A percentile compares a stretch with the other conserved stretches of the same genome.
These are phyloP conservation scores for Chromoteleia sp. DNA, from an alignment of 2,888 invertebrate species.

Conservation along the genomic window DNA sequence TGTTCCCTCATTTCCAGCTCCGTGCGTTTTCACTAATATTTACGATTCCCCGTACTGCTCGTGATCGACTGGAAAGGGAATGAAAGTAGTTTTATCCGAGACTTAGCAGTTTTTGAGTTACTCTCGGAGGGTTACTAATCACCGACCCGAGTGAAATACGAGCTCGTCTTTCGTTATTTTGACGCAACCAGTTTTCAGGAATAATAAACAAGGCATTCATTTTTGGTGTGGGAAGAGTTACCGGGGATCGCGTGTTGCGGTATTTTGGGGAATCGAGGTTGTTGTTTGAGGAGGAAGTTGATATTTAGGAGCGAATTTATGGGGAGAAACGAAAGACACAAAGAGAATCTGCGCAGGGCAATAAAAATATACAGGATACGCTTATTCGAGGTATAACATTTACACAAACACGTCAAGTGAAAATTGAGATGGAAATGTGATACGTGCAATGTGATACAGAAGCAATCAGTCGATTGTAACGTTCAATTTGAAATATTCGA, in stretches of 20 bases:
- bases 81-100: conserved; percentile 38
- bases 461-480: too few relatives aligned
- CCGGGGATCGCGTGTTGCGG: conserved; percentile 50
- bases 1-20: neutral
- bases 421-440: conserved; percentile 14
- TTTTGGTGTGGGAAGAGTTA: conserved; percentile 38
- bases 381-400: neutral
- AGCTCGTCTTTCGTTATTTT: conserved; percentile 59
- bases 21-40: neutral
- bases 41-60: neutral
- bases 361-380: conserved; percentile 24
- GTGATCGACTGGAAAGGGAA: conserved; percentile 6
- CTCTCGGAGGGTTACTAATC: conserved; percentile 50
- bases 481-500: too few relatives aligned
- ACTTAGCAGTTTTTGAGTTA: conserved; percentile 35
- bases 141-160: conserved; percentile 52
- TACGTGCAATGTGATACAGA: neutral
- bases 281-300: conserved; percentile 55
- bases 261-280: conserved; percentile 53
- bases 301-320: conserved; percentile 50
- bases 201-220: conserved; percentile 53
- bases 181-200: conserved; percentile 55
- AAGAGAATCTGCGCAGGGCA: conserved; percentile 14
- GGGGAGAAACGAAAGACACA: conserved; percentile 32
- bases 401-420: neutral